phyloP scores from a whole-genome alignment of 2,113 vertebrate genomes.

The Laterallus jamaicensis region DNA sequence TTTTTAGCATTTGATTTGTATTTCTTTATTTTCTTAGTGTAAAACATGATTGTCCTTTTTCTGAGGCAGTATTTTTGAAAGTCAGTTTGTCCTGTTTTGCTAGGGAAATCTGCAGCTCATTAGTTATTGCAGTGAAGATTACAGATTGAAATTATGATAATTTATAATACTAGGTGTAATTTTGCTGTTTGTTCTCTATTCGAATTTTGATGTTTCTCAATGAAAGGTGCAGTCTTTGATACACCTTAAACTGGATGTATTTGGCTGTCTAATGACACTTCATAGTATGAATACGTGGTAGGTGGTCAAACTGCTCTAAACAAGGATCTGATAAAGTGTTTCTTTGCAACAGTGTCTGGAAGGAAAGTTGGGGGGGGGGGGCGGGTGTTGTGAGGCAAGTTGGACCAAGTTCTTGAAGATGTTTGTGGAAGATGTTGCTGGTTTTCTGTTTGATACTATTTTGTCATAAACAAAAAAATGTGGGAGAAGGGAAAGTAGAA shows the following conservation, averaged over 20 bases:
- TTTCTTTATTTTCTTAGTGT: background rate
- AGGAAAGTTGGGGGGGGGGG: background rate
- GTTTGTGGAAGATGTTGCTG: background rate
- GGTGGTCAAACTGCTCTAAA: background rate
- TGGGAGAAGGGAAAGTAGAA: background rate
- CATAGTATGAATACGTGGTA: background rate
- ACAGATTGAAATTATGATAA: constrained; percentile 20
- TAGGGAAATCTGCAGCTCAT: background rate
- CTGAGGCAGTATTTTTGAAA: background rate
- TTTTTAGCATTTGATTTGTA: background rate
- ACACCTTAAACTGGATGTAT: background rate
- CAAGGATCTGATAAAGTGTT: background rate
- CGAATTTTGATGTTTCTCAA: background rate
- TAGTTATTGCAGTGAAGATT: background rate
- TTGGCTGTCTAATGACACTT: background rate
- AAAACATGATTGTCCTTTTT: background rate
- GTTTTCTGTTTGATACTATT: background rate
- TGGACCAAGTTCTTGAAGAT: background rate
- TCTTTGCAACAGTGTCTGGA: background rate
- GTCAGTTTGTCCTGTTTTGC: background rate
- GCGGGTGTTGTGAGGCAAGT: background rate
- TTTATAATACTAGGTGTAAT: background rate
- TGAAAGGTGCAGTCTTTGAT: constrained; percentile 31
- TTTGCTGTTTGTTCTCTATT: constrained; percentile 17
- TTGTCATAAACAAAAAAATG: background rate